Conservation (phyloP, 92 coral and sea anemone species). For the Pocillopora meandrina region DNA sequence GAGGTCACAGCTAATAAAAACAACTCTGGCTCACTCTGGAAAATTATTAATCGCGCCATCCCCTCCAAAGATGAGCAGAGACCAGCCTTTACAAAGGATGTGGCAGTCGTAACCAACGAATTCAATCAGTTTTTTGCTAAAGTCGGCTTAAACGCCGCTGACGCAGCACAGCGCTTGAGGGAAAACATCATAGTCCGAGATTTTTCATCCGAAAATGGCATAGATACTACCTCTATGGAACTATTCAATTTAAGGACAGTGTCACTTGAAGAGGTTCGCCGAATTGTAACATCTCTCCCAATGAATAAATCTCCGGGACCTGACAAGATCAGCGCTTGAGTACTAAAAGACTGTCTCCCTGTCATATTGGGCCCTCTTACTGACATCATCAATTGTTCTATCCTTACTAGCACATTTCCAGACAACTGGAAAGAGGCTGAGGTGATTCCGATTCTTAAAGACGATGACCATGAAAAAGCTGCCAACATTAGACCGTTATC, state of each 20-base stretch:
- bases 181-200: slow-evolving; percentile 39
- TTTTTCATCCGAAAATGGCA: slow-evolving; percentile 16
- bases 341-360: too few species aligned
- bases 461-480: slow-evolving; percentile 49
- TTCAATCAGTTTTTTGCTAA: slow-evolving; percentile 28
- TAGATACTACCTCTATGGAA: slow-evolving; percentile 18
- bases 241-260: slow-evolving; percentile 43
- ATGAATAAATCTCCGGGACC: too few species aligned
- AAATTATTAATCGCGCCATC: too few species aligned
- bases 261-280: slow-evolving; percentile 15
- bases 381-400: too few species aligned
- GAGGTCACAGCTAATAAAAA: too few species aligned
- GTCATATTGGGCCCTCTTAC: too few species aligned
- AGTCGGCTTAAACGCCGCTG: too few species aligned
- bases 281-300: too few species aligned
- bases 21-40: slow-evolving; percentile 43
- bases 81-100: slow-evolving; percentile 11
- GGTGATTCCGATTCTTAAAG: too few species aligned
- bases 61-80: slow-evolving; percentile 38
- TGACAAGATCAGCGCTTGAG: too few species aligned
- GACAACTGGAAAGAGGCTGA: too few species aligned
- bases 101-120: slow-evolving; percentile 27
- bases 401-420: too few species aligned
- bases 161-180: slow-evolving; percentile 17
- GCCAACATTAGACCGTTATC: slow-evolving; percentile 49